Conservation (phyloP, 1,140 invertebrate species). For the Coboldia fuscipes region DNA sequence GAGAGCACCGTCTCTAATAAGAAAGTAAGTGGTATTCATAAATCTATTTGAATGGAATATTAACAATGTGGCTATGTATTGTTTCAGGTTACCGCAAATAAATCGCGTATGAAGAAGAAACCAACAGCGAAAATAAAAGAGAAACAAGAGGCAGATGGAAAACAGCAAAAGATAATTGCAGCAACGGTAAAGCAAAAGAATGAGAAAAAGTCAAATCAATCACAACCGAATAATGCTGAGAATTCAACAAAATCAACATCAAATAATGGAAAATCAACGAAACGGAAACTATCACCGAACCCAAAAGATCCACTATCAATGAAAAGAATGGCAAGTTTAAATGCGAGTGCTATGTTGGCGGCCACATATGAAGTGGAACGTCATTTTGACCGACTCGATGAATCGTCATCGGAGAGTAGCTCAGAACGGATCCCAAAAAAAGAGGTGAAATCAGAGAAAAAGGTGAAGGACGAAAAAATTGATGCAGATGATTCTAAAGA, state of each 20-base stretch:
- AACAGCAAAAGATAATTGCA: slow-evolving; percentile 2
- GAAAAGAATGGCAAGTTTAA: slow-evolving; percentile 81
- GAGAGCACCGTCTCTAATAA: slow-evolving; percentile 8
- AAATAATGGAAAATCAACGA: neutral
- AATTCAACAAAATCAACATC: slow-evolving; percentile 20
- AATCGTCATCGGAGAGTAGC: slow-evolving; percentile 21
- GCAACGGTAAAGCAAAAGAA: slow-evolving; percentile 2
- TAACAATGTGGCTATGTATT: neutral
- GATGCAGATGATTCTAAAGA: neutral
- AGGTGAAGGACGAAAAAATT: slow-evolving; percentile 16
- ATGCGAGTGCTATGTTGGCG: slow-evolving; percentile 77
- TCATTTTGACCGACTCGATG: slow-evolving; percentile 18
- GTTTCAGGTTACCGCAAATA: slow-evolving; percentile 6
- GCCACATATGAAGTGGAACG: slow-evolving; percentile 66
- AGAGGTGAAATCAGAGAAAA: slow-evolving; percentile 33
- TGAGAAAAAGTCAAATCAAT: slow-evolving; percentile 8
- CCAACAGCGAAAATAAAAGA: slow-evolving; percentile 8
- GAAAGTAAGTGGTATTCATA: neutral
- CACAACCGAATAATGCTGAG: slow-evolving; percentile 20
- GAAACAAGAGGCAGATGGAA: slow-evolving; percentile 4
- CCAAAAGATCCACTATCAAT: slow-evolving; percentile 53
- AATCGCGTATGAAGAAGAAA: slow-evolving; percentile 9
- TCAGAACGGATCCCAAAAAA: slow-evolving; percentile 23
- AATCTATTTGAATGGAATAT: neutral
- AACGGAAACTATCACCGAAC: neutral